These are phyloP conservation scores for Apotomis capreana DNA, from an alignment of 2,888 invertebrate genomes.

Conservation along the genomic window DNA sequence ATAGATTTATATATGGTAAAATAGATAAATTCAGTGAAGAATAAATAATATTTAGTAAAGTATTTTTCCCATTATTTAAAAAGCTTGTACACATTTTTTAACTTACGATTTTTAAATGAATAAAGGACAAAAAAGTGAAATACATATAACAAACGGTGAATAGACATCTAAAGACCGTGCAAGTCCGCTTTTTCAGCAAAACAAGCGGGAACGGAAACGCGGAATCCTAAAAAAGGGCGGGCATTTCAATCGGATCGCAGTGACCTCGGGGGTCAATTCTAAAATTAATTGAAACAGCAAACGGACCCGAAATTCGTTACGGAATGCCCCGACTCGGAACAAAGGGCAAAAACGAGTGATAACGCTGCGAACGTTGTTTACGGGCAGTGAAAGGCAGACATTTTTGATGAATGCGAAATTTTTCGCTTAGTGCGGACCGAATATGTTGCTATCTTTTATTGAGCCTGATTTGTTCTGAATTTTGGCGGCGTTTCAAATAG, in stretches of 20 bases:
- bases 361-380: conserved; percentile 22
- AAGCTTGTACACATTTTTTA: too few species aligned
- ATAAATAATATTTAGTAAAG: too few species aligned
- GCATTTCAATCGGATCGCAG: conserved; percentile 18
- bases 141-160: too few species aligned
- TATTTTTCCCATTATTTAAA: too few species aligned
- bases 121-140: too few species aligned
- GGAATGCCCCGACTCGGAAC: conserved; percentile 12
- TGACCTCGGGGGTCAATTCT: conserved; percentile 33
- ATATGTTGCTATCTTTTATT: neutral
- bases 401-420: conserved; percentile 24
- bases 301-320: conserved; percentile 15
- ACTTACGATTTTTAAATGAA: too few species aligned
- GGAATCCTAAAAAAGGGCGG: conserved; percentile 1
- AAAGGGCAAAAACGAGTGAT: conserved; percentile 7
- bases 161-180: too few species aligned
- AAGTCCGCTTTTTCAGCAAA: too few species aligned
- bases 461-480: neutral
- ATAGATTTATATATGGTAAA: too few species aligned
- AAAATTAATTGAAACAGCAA: conserved; percentile 38
- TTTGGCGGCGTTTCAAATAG: neutral
- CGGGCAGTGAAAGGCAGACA: neutral
- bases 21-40: too few species aligned
- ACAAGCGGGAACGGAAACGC: neutral
- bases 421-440: neutral